Base-by-base conservation (phyloP, 92 coral and sea anemone genomes). In the Parazoanthus atlanticus region DNA sequence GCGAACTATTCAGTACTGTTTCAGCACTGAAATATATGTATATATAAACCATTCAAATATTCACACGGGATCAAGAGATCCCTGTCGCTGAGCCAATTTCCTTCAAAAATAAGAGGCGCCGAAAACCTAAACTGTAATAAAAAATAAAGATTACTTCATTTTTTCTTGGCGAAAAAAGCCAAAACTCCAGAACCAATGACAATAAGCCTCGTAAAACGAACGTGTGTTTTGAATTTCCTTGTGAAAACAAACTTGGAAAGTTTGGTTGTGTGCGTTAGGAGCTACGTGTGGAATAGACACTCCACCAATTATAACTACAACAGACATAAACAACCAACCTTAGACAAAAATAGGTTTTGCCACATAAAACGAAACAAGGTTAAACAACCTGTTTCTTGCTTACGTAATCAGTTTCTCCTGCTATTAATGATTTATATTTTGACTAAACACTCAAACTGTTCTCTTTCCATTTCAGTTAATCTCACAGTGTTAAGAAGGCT, bases 381-480 rank as follows among this genome's bases (percentile, higher is more conserved):
- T n/a, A 26, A 41, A 12, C 26, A 52, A 84, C 87, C 87, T 84
- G 87, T 84, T 84, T 54, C 41, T 70, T 73, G 74, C 87, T 84
- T 70, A 84, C 87, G 87, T 84, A 69, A 84, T 43, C 78, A 72
- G 12, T 9, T 67, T 84, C 52, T 41, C 40, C 78, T n/a, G 76
- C 29, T 41, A 71, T 84, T 43, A 84, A 84, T 71, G 32, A 65
- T 84, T 84, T 71, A 84, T 70, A 19, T 84, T 40, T 70, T 47
- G 78, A 70, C 78, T 70, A 69, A 84, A 47, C 78, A 84, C 87
- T 26, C 46, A 84, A 41, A 43, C 76, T 70, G 67, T 10, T 32
- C 26, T 84, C 87, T 84, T 84, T 84, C 87, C 41, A 8, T 28
- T 47, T 19, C 61, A 84, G 87, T 84, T 84, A 43, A 84, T 70